These are phyloP conservation scores for Teinopalpus imperialis DNA, from an alignment of 2,888 invertebrate genomes.

Conservation along the genomic window DNA sequence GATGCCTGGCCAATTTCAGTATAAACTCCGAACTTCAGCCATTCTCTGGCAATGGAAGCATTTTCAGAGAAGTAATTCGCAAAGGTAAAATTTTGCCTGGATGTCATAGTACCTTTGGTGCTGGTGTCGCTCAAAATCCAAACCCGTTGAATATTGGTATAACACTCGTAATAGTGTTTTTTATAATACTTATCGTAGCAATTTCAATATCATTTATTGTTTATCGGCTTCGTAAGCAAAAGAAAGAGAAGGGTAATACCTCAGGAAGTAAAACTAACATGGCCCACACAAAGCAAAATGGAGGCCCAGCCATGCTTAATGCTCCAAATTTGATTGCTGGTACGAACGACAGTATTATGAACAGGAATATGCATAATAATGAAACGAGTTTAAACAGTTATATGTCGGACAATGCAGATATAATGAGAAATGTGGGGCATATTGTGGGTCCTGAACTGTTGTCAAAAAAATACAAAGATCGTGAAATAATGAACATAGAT, in stretches of 20 bases:
- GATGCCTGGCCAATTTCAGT: conserved; percentile 94
- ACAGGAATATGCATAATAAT: conserved; percentile 85
- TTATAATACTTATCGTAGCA: conserved; percentile 93
- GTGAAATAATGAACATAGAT: conserved; percentile 88
- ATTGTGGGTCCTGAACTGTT: conserved; percentile 92
- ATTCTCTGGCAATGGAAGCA: conserved; percentile 92
- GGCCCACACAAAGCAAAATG: conserved; percentile 90
- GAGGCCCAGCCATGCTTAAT: conserved; percentile 86
- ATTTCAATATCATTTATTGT: conserved; percentile 96
- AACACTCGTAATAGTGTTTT: conserved; percentile 96
- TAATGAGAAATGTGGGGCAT: conserved; percentile 88
- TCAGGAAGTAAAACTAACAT: conserved; percentile 84
- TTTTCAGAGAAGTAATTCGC: conserved; percentile 86
- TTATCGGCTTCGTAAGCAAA: conserved; percentile 92
- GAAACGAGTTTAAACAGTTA: conserved; percentile 87
- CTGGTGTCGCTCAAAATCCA: conserved; percentile 89
- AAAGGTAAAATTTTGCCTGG: conserved; percentile 89
- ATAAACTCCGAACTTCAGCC: conserved; percentile 95
- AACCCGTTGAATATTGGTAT: conserved; percentile 96
- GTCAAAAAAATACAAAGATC: conserved; percentile 94
- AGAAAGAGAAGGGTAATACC: conserved; percentile 90
- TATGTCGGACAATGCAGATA: conserved; percentile 87
- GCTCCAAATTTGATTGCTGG: conserved; percentile 85
- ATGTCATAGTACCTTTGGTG: conserved; percentile 88
- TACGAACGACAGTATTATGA: conserved; percentile 86